A percentile compares a stretch with the other conserved stretches of the same genome.
Evolutionary conservation across 2,888 invertebrate genomes (phyloP).

Genomic region (Sinelater perroti): DNA sequence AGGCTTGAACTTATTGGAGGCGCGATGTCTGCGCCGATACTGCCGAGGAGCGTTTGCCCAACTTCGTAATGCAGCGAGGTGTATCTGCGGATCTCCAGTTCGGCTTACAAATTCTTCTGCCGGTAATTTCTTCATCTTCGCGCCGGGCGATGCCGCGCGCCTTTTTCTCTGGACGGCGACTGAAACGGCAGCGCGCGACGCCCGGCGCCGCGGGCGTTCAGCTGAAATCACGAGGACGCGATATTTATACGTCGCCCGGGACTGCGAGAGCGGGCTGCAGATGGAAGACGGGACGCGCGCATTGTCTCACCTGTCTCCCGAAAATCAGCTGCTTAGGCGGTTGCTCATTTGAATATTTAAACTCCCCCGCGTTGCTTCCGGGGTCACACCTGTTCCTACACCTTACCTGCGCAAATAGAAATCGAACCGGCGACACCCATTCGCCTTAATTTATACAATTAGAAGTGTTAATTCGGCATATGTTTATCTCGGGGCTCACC

Average conservation of each 20-base stretch:
- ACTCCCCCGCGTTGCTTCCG: constrained; percentile 47
- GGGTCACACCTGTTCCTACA: constrained; percentile 46
- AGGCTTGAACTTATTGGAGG: constrained; percentile 36
- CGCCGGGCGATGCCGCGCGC: neutral
- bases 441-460: constrained; percentile 31
- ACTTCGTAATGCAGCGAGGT: constrained; percentile 16
- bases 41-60: constrained; percentile 19
- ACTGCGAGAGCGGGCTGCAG: constrained; percentile 28
- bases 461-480: constrained; percentile 25
- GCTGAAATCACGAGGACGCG: constrained; percentile 28
- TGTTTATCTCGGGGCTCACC: no score
- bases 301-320: constrained; percentile 46
- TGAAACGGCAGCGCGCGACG: no score
- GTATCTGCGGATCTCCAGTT: neutral
- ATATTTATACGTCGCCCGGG: constrained; percentile 35
- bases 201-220: neutral
- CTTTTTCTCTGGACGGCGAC: neutral
- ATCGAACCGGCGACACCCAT: constrained; percentile 21
- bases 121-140: neutral
- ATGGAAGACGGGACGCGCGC: constrained; percentile 22
- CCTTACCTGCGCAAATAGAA: constrained; percentile 22
- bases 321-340: constrained; percentile 49
- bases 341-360: constrained; percentile 50
- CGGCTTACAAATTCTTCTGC: neutral
- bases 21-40: constrained; percentile 38